Percentiles rank a stretch among this genome's conserved stretches.
phyloP scores from a whole-genome alignment of 2,888 invertebrate genomes.

The Trichogramma dendrolimi region DNA sequence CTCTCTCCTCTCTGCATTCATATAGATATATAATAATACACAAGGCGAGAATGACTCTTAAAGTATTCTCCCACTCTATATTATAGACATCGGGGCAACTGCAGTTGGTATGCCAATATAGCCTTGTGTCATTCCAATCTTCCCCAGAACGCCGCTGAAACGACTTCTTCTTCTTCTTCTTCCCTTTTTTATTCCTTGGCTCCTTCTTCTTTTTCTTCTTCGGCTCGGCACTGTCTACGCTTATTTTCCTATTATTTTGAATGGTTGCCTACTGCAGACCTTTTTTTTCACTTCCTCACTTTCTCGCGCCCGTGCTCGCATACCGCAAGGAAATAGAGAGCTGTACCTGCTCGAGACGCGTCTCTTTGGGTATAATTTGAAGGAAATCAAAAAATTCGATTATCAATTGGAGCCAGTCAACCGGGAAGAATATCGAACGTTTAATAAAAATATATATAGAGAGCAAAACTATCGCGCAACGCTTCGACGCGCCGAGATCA shows the following conservation, averaged over 20 bases:
- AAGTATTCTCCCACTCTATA: constrained; percentile 47
- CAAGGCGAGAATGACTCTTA: constrained; percentile 41
- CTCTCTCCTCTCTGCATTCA: background rate
- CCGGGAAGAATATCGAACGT: too few species aligned
- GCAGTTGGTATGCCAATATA: constrained; percentile 50
- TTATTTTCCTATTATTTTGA: constrained; percentile 12
- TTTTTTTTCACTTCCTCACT: constrained; percentile 6
- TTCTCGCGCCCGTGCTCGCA: background rate
- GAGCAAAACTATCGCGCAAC: too few species aligned
- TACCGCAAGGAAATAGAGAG: background rate
- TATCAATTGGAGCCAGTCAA: too few species aligned
- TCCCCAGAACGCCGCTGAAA: constrained; percentile 25
- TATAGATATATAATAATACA: background rate
- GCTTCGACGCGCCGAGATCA: background rate
- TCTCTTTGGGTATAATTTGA: too few species aligned
- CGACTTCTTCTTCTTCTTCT: constrained; percentile 11
- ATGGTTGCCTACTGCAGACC: background rate
- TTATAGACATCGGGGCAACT: constrained; percentile 31
- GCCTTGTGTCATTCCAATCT: constrained; percentile 41
- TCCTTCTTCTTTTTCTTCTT: background rate
- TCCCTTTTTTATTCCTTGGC: background rate
- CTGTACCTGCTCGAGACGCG: too few species aligned
- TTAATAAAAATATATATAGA: too few species aligned
- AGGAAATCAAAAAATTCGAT: too few species aligned
- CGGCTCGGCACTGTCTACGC: background rate